Evolutionary conservation across 2,888 invertebrate genomes (phyloP).

Genomic region (Pharmacophagus antenor): DNA sequence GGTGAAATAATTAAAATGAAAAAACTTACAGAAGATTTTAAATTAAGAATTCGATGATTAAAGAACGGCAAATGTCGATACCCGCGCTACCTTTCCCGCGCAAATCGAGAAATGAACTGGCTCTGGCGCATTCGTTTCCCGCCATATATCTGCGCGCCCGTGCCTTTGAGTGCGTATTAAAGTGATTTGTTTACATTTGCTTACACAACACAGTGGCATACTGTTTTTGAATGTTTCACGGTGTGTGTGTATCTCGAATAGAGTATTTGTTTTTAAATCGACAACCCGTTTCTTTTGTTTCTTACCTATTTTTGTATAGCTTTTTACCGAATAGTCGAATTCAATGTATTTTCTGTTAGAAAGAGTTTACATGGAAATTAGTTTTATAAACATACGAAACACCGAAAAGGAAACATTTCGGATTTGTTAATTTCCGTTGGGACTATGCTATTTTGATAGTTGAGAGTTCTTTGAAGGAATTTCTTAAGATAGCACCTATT

Average conservation of each 20-base stretch:
- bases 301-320: no score
- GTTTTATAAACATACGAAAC: no score
- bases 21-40: constrained; percentile 10
- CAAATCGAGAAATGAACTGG: constrained; percentile 18
- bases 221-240: background rate
- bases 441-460: no score
- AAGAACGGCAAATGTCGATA: constrained; percentile 4
- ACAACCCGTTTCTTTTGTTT: no score
- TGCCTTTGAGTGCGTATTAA: background rate
- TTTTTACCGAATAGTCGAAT: no score
- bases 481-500: no score
- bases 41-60: background rate
- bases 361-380: no score
- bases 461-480: no score
- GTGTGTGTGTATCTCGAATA: background rate
- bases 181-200: background rate
- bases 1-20: constrained; percentile 6
- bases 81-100: constrained; percentile 15
- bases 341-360: no score
- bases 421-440: no score
- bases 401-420: no score
- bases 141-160: constrained; percentile 6
- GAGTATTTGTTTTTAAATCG: no score
- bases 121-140: constrained; percentile 3
- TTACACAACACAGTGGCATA: background rate